phyloP scores from a whole-genome alignment of 2,888 invertebrate genomes.

The Eumerus sabulonum region DNA sequence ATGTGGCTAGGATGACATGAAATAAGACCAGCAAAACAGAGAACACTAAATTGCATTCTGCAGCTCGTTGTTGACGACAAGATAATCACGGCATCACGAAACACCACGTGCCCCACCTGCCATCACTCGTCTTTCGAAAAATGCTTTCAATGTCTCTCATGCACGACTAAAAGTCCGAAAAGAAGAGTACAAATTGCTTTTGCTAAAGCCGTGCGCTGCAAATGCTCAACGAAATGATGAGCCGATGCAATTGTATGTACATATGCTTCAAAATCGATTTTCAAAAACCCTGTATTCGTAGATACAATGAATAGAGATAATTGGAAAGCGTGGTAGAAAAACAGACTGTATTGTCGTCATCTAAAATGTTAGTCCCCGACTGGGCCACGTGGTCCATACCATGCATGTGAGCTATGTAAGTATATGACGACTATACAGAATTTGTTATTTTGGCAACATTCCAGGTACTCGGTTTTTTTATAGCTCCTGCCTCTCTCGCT shows the following conservation, averaged over 20 bases:
- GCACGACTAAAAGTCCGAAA: not conserved
- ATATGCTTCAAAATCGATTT: conserved; percentile 43
- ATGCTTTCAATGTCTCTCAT: conserved; percentile 33
- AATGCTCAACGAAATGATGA: conserved; percentile 32
- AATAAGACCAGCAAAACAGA: conserved; percentile 11
- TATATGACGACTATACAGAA: not conserved
- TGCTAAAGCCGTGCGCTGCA: conserved; percentile 36
- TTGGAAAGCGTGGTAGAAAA: not conserved
- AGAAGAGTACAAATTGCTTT: conserved; percentile 24
- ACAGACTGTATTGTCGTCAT: not conserved
- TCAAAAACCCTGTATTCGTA: conserved; percentile 14
- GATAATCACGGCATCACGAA: conserved; percentile 36
- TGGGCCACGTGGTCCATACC: not conserved
- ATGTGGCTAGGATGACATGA: conserved; percentile 31
- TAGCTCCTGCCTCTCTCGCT: conserved; percentile 24
- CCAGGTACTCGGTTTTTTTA: conserved; percentile 40
- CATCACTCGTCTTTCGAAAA: conserved; percentile 13
- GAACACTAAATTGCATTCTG: conserved; percentile 9
- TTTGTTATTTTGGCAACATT: conserved; percentile 54
- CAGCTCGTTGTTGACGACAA: conserved; percentile 14
- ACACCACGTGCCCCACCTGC: conserved; percentile 44
- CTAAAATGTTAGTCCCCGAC: not conserved
- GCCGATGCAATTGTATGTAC: conserved; percentile 6
- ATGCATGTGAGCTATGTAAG: too few species aligned
- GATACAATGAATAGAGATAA: conserved; percentile 4